phyloP scores from a whole-genome alignment of 1,140 invertebrate species.

The Gryllus bimaculatus region DNA sequence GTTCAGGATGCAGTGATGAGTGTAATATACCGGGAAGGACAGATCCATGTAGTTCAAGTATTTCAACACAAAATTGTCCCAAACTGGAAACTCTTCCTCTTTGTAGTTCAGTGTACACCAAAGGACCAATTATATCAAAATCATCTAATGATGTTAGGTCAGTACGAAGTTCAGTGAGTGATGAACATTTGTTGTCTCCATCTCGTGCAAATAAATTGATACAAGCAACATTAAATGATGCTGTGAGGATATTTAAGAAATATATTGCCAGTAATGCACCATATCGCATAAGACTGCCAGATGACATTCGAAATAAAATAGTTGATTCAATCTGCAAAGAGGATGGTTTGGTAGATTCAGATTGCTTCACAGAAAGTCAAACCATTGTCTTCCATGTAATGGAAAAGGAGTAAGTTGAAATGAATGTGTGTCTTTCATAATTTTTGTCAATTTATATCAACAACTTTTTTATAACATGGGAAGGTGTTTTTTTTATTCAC shows the following conservation, averaged over 20 bases:
- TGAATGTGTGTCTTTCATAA: neutral
- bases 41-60: neutral
- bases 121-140: neutral
- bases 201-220: neutral
- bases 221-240: constrained; percentile 31
- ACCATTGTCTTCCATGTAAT: constrained; percentile 53
- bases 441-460: neutral
- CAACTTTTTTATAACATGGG: neutral
- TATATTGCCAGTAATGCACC: constrained; percentile 42
- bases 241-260: constrained; percentile 43
- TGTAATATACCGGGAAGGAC: neutral
- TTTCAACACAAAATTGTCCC: neutral
- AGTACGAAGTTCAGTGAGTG: neutral
- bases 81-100: neutral
- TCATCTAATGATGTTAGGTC: neutral
- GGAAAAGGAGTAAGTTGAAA: constrained; percentile 40
- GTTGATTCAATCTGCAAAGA: constrained; percentile 39
- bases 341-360: constrained; percentile 34
- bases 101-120: neutral
- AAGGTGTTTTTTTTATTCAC: neutral
- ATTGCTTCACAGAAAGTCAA: constrained; percentile 52
- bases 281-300: constrained; percentile 36
- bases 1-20: neutral
- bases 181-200: neutral
- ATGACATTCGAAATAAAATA: constrained; percentile 36